A percentile compares a stretch with the other conserved stretches of the same genome.
Evolutionary conservation across 2,113 vertebrate species (phyloP).

Genomic region (Aptenodytes patagonicus): DNA sequence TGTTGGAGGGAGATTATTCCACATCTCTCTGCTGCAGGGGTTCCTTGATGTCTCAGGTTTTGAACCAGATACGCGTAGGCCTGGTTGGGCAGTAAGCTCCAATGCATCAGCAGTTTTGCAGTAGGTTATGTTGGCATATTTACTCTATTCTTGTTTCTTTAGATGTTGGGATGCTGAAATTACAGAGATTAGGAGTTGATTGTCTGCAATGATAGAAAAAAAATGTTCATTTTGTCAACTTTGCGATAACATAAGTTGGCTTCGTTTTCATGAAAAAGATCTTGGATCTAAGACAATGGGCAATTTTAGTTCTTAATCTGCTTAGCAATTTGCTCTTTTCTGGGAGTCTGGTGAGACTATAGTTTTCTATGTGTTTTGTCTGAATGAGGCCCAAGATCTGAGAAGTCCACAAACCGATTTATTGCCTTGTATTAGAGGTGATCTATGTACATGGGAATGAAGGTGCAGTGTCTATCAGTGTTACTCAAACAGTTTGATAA

Average conservation of each 20-base stretch:
- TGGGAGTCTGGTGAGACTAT: neutral
- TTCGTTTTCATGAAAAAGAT: neutral
- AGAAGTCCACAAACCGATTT: neutral
- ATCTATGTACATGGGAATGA: rapidly evolving
- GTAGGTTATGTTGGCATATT: neutral
- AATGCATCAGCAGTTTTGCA: neutral
- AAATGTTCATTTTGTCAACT: neutral
- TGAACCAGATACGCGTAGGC: rapidly evolving
- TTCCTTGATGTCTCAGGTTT: neutral
- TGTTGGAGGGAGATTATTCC: neutral
- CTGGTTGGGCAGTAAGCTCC: neutral
- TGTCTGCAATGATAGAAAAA: neutral
- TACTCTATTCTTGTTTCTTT: neutral
- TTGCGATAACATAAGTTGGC: neutral
- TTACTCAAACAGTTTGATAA: neutral
- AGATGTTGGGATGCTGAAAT: neutral
- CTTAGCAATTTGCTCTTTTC: neutral
- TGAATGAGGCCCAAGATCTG: neutral
- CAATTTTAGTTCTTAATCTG: neutral
- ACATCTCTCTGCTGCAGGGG: neutral
- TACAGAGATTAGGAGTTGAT: neutral
- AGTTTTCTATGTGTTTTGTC: neutral
- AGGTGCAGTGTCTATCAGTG: neutral
- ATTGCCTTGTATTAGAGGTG: neutral
- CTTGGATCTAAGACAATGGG: neutral